phyloP scores from a whole-genome alignment of 1,140 invertebrate species.

The Trachymyrmex cornetzi region DNA sequence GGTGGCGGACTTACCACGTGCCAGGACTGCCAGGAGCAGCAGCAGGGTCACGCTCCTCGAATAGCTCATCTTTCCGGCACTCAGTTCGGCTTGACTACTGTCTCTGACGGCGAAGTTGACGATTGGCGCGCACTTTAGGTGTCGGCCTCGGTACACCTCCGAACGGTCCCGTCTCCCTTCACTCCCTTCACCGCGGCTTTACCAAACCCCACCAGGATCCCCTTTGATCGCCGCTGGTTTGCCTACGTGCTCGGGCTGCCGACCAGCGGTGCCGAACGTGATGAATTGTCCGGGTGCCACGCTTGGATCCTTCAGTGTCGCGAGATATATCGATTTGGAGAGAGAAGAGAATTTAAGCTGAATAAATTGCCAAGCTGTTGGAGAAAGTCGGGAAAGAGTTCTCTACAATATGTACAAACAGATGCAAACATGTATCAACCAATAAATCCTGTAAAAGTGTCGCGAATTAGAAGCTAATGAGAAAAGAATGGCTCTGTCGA shows the following conservation, averaged over 20 bases:
- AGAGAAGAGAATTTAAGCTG: not conserved
- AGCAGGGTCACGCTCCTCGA: conserved; percentile 78
- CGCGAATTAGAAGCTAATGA: conserved; percentile 5
- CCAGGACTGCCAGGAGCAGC: conserved; percentile 77
- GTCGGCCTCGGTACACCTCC: conserved; percentile 74
- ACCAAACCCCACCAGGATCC: conserved; percentile 64
- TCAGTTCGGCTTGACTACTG: conserved; percentile 77
- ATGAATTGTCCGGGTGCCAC: conserved; percentile 19
- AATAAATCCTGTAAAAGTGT: conserved; percentile 4
- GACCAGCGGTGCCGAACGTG: conserved; percentile 42
- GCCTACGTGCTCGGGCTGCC: conserved; percentile 53
- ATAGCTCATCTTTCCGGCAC: conserved; percentile 79
- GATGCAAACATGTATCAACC: not conserved
- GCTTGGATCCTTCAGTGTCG: not conserved
- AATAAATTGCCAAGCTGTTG: not conserved
- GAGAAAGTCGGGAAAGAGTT: not conserved
- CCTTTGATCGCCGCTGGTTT: conserved; percentile 23
- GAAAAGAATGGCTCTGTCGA: not conserved
- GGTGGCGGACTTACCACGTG: conserved; percentile 70
- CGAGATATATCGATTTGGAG: conserved; percentile 1
- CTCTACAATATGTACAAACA: not conserved
- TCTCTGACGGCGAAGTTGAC: conserved; percentile 80
- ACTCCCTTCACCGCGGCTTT: conserved; percentile 68
- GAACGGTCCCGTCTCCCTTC: conserved; percentile 75
- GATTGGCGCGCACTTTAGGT: conserved; percentile 64